Base-by-base conservation (phyloP, 2,797 vertebrate genomes). In the Mormyrus proboscirostris region DNA sequence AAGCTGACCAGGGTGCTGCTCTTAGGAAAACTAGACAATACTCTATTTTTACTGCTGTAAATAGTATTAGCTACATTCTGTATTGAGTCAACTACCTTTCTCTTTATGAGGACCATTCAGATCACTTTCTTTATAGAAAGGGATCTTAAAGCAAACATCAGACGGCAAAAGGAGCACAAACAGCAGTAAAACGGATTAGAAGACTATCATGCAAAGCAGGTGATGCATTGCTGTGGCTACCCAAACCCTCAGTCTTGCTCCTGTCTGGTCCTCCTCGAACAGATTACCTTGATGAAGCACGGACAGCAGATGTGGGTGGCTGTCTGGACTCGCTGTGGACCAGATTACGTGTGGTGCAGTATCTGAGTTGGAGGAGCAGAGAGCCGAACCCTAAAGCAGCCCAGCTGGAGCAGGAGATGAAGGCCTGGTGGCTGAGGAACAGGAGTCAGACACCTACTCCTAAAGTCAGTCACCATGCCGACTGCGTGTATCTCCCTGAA, bases 251-350 rank as follows among this genome's bases (percentile, higher is more conserved):
- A 33, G 25, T 5, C 33, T 47, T 38, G 5, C 14, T 85, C 9
- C 53, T 33, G 1, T 19, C 53, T 62, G 16, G 50, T 2, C 53
- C 53, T 47, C 29, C 53, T 86, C 16, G 9, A 41, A 41, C 76
- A 99, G 98, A 93, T 85, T 98, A 98, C 94, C 95, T 99, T 91
- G 95, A 91, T 88, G 95, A 95, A 91, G 96, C 95, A 83, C 96
- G 95, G 55, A 92, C 95, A 90, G 90, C 90, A 12, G 96, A 96
- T 92, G 92, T 90, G 57, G 96, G 94, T 25, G 95, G 93, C 19
- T 93, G 90, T 93, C 95, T 99, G 92, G 91, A 94, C 92, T 93
- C 93, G 89, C 93, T 98, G 92, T 94, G 96, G 94, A 98, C 94
- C 91, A 96, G 95, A 91, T 90, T 99, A 90, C 92, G 95, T 92